These are phyloP conservation scores for Sylvia atricapilla DNA, from an alignment of 2,113 vertebrate genomes.

Conservation along the genomic window DNA sequence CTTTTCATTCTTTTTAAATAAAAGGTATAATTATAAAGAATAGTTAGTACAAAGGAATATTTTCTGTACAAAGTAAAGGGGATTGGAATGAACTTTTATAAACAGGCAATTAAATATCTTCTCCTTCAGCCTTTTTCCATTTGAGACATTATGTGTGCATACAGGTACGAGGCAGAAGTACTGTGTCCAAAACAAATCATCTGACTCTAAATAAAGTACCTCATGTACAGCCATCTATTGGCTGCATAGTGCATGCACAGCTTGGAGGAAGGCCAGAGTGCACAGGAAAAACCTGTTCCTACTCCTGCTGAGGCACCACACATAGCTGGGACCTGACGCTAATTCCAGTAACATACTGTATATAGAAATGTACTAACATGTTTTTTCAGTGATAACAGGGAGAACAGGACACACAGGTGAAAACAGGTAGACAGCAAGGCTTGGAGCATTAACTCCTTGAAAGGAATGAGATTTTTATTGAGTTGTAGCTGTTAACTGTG, in stretches of 20 bases:
- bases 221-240: neutral
- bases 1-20: neutral
- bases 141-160: neutral
- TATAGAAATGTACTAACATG: neutral
- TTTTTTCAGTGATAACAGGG: neutral
- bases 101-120: neutral
- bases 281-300: slow-evolving; percentile 32
- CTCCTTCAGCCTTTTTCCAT: neutral
- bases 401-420: neutral
- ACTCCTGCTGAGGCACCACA: neutral
- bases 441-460: neutral
- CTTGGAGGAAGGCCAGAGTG: neutral
- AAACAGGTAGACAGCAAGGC: neutral
- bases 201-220: neutral
- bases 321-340: accelerated
- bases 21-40: neutral
- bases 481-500: neutral
- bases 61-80: neutral
- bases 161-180: neutral
- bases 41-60: neutral
- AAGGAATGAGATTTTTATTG: neutral
- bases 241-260: neutral
- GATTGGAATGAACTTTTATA: neutral
- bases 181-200: neutral
- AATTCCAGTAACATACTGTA: neutral